Base-by-base conservation (phyloP, 2,113 vertebrate species). In the Colistium nudipinnis region DNA sequence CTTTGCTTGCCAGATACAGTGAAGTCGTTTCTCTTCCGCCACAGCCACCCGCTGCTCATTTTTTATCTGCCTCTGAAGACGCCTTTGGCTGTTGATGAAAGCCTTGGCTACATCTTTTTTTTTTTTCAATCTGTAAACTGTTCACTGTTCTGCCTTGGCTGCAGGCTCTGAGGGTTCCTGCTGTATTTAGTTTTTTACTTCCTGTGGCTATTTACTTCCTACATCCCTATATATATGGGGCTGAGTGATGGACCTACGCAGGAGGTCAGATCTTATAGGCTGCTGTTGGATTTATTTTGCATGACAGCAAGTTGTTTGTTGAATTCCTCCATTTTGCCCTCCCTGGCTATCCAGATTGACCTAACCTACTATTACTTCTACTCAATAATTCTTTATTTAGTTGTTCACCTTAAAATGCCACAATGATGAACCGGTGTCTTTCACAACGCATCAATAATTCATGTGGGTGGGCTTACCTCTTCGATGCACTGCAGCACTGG, bases 21-120 rank as follows among this genome's bases (percentile, higher is more conserved):
- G n/a, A 72, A 80, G 70, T 39, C 0, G 3, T 74, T 76, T 76
- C 60, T 71, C 48, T 71, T 71, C 62, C 62, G 53, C 16, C 28
- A 35, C n/a, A 62, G 55, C 51, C 30, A 25, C 24, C 24, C 1
- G 0, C 53, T 62, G 30, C 36, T 71, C 45, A 74, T 70, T 63
- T 57, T 68, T 56, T 56, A 87, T 73, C 75, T 75, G 71, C 64
- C 72, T 83, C 64, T 75, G 65, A 81, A 83, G 82, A 84, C 52
- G 81, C 81, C 73, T 84, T 82, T 83, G 79, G 86, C 82, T 80
- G 77, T 77, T 87, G 84, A 89, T 85, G 75, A 87, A 90, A 84
- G 56, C 33, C 41, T 24, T 3, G 64, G 67, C 49, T 59, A 62
- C 60, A 67, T 63, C 63, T 73, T 67, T 61, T 66, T 30, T 53